Evolutionary conservation across 2,113 vertebrate species (phyloP).

Genomic region (Pseudorasbora parva): DNA sequence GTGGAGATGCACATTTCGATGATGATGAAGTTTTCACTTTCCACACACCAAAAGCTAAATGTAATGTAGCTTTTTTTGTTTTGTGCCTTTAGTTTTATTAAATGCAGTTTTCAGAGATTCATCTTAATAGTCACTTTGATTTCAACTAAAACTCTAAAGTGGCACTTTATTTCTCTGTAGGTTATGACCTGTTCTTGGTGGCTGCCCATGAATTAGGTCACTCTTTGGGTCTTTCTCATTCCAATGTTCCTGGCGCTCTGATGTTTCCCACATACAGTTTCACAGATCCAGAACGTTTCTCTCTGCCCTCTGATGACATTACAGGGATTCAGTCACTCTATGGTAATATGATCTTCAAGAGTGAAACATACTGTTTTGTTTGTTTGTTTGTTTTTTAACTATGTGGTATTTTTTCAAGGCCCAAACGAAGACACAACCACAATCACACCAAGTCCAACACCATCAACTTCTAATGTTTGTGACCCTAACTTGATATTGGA

Average conservation of each 20-base stretch:
- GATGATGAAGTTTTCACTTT: slow-evolving; percentile 81
- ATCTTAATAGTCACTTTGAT: neutral
- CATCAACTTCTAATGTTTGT: slow-evolving; percentile 79
- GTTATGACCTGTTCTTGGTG: slow-evolving; percentile 86
- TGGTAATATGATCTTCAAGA: neutral
- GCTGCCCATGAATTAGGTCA: slow-evolving; percentile 94
- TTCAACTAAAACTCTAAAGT: neutral
- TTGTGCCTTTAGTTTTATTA: neutral
- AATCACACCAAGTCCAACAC: slow-evolving; percentile 64
- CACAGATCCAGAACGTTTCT: slow-evolving; percentile 73
- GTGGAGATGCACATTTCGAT: slow-evolving; percentile 90
- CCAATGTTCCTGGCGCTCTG: slow-evolving; percentile 82
- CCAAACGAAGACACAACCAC: slow-evolving; percentile 50
- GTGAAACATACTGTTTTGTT: no score
- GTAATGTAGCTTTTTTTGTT: neutral
- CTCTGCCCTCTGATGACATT: slow-evolving; percentile 85
- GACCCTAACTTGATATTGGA: slow-evolving; percentile 82
- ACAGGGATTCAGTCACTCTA: slow-evolving; percentile 82
- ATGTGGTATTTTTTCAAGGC: slow-evolving; percentile 55
- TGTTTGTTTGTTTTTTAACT: no score
- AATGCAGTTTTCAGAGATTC: neutral
- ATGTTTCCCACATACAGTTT: slow-evolving; percentile 87
- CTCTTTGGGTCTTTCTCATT: slow-evolving; percentile 87
- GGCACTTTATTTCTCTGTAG: slow-evolving; percentile 63
- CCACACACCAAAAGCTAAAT: slow-evolving; percentile 60